phyloP scores from a whole-genome alignment of 2,888 invertebrate genomes.

The Lasioglossum vierecki region DNA sequence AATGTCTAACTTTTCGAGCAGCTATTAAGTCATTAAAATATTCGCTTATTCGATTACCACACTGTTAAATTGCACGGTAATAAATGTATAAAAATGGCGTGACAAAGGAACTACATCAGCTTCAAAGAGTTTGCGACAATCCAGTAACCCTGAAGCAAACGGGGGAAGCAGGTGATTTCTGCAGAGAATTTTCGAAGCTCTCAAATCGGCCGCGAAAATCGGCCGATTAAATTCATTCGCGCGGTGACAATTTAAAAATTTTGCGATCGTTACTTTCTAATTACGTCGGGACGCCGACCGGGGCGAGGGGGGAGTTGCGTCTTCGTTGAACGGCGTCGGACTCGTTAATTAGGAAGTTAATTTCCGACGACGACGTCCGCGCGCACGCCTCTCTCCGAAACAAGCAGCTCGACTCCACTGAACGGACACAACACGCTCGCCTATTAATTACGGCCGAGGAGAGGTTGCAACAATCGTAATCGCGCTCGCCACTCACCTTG shows the following conservation, averaged over 20 bases:
- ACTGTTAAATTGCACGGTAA: background rate
- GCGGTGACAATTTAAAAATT: constrained; percentile 45
- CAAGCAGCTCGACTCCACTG: background rate
- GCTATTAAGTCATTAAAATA: background rate
- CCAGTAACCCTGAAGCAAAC: background rate
- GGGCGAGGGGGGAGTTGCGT: constrained; percentile 14
- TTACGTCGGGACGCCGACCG: constrained; percentile 20
- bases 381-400: constrained; percentile 16
- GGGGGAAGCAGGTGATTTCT: background rate
- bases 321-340: constrained; percentile 30
- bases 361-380: constrained; percentile 35
- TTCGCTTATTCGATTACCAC: background rate
- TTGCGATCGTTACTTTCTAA: constrained; percentile 56
- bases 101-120: background rate
- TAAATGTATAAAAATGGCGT: background rate
- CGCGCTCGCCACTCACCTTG: constrained; percentile 74
- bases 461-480: constrained; percentile 67
- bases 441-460: constrained; percentile 73
- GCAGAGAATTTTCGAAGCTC: background rate
- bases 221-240: constrained; percentile 41
- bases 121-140: background rate
- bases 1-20: background rate
- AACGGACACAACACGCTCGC: constrained; percentile 46
- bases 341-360: constrained; percentile 66
- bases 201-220: background rate